These are phyloP conservation scores for Oophaga sylvatica DNA, from an alignment of 2,797 vertebrate genomes.

Conservation along the genomic window DNA sequence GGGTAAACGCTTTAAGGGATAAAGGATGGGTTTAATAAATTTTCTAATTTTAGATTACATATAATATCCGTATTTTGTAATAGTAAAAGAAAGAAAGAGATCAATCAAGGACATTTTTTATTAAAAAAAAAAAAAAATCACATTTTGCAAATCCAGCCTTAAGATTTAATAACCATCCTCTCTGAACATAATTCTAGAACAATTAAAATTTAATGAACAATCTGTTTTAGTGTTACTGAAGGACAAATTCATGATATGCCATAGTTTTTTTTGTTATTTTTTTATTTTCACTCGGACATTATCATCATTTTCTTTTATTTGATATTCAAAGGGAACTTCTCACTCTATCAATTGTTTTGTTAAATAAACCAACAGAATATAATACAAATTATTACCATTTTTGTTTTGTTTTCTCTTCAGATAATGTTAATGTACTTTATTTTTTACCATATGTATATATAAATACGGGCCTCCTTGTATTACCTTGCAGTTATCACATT, in stretches of 20 bases:
- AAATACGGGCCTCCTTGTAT: too few relatives aligned
- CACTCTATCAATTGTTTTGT: not conserved
- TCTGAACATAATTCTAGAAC: conserved; percentile 45
- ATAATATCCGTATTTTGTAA: not conserved
- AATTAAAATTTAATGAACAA: conserved; percentile 59
- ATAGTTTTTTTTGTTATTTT: not conserved
- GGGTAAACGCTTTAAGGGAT: too few relatives aligned
- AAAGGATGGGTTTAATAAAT: too few relatives aligned
- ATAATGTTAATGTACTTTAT: too few relatives aligned
- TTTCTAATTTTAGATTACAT: not conserved
- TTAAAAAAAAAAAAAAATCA: conserved; percentile 13
- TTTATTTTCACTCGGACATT: not conserved
- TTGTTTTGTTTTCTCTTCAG: not conserved
- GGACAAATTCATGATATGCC: conserved; percentile 45
- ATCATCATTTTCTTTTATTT: conserved; percentile 1
- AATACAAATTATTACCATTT: not conserved
- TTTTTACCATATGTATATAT: too few relatives aligned
- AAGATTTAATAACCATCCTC: conserved; percentile 51
- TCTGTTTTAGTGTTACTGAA: conserved; percentile 54
- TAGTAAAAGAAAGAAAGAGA: conserved; percentile 14
- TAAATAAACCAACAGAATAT: not conserved
- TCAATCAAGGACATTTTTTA: conserved; percentile 47
- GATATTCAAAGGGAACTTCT: not conserved
- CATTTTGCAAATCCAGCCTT: conserved; percentile 38
- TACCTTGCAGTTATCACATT: too few relatives aligned